Conservation (phyloP, 1,140 invertebrate species). For the Aphidius ervi region DNA sequence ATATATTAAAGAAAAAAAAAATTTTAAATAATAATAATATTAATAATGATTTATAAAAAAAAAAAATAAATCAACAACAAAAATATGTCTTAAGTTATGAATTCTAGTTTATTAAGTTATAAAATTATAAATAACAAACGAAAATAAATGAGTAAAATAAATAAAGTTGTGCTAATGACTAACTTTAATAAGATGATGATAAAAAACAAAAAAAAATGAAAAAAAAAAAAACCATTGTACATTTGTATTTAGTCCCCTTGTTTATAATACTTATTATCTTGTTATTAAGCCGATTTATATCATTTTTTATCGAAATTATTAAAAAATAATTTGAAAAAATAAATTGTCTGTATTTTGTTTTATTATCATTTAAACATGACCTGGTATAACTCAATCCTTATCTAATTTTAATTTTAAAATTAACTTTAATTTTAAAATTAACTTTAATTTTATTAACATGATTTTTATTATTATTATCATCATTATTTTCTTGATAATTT, state of each 20-base stretch:
- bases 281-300: conserved; percentile 56
- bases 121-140: conserved; percentile 39
- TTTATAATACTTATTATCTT: conserved; percentile 56
- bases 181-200: conserved; percentile 34
- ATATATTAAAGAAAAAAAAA: conserved; percentile 7
- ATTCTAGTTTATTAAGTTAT: conserved; percentile 45
- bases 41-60: conserved; percentile 5
- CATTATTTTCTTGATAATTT: too few relatives aligned
- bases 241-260: conserved; percentile 55
- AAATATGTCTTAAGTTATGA: conserved; percentile 42
- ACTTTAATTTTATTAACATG: too few relatives aligned
- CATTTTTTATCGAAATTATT: conserved; percentile 56
- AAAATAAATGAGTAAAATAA: conserved; percentile 44
- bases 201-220: conserved; percentile 26
- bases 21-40: conserved; percentile 23
- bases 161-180: conserved; percentile 46
- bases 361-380: conserved; percentile 1
- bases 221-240: conserved; percentile 44
- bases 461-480: too few relatives aligned
- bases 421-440: too few relatives aligned
- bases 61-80: conserved; percentile 22
- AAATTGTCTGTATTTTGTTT: conserved; percentile 19
- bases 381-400: too few relatives aligned
- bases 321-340: conserved; percentile 54
- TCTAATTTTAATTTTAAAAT: too few relatives aligned